A percentile compares a stretch with the other conserved stretches of the same genome.
Conservation (phyloP, 2,797 vertebrate species). For the Ctenopoma kingsleyae region DNA sequence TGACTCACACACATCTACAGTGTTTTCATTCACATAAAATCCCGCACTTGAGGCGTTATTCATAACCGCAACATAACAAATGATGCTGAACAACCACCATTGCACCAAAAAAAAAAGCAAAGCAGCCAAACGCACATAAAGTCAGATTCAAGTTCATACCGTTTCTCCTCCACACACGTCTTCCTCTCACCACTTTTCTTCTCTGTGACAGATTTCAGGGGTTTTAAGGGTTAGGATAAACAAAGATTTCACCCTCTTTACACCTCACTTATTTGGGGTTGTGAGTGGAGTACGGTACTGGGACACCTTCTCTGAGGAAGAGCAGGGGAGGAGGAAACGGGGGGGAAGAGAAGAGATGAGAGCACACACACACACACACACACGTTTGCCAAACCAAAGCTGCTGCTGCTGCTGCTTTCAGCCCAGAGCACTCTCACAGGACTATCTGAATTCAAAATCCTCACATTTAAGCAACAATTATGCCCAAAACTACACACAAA, state of each 20-base stretch:
- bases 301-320: slow-evolving; percentile 70
- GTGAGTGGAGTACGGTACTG: slow-evolving; percentile 47
- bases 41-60: slow-evolving; percentile 20
- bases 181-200: slow-evolving; percentile 52
- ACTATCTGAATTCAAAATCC: slow-evolving; percentile 18
- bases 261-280: slow-evolving; percentile 53
- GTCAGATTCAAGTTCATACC: slow-evolving; percentile 70
- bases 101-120: slow-evolving; percentile 31
- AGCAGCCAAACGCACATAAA: slow-evolving; percentile 52
- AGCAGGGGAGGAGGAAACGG: slow-evolving; percentile 70
- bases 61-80: slow-evolving; percentile 42
- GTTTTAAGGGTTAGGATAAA: slow-evolving; percentile 28
- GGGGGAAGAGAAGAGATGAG: slow-evolving; percentile 58
- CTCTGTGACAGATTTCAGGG: slow-evolving; percentile 33
- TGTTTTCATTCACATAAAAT: slow-evolving; percentile 44
- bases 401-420: slow-evolving; percentile 33
- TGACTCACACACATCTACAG: slow-evolving; percentile 9
- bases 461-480: not conserved
- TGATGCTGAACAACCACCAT: slow-evolving; percentile 28
- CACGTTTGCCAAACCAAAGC: slow-evolving; percentile 49
- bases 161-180: slow-evolving; percentile 68
- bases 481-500: slow-evolving; percentile 4
- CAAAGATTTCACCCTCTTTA: slow-evolving; percentile 33
- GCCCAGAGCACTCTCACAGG: slow-evolving; percentile 23
- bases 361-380: slow-evolving; percentile 11